Conservation (phyloP, 2,888 invertebrate genomes). For the Sinotaia quadrata region DNA sequence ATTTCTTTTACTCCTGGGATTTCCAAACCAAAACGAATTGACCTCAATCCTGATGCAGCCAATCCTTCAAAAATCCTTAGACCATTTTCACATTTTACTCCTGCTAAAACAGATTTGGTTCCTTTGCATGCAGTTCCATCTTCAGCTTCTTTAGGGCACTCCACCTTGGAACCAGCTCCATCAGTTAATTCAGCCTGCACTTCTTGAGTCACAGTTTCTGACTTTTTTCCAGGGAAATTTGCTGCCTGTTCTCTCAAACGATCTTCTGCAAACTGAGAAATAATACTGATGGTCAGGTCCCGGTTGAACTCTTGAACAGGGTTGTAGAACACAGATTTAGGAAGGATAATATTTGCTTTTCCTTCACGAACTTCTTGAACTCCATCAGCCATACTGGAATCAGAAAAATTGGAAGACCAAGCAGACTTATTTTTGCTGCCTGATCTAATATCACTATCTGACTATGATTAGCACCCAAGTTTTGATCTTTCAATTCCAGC, state of each 20-base stretch:
- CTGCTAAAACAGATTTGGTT: slow-evolving; percentile 39
- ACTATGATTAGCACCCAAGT: too few relatives aligned
- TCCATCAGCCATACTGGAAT: background rate
- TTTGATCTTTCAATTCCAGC: too few relatives aligned
- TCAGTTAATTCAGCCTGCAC: background rate
- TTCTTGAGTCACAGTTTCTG: background rate
- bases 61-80: slow-evolving; percentile 88
- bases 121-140: background rate
- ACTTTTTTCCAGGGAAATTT: slow-evolving; percentile 10
- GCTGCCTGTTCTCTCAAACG: slow-evolving; percentile 36
- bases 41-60: slow-evolving; percentile 94
- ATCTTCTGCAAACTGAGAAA: slow-evolving; percentile 58
- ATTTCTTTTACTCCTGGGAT: slow-evolving; percentile 82
- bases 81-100: slow-evolving; percentile 58
- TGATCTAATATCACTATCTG: too few relatives aligned
- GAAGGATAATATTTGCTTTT: slow-evolving; percentile 31
- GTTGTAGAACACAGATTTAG: slow-evolving; percentile 88
- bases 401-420: too few relatives aligned
- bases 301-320: slow-evolving; percentile 95
- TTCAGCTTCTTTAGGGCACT: background rate
- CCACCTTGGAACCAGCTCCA: background rate
- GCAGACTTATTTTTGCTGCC: background rate
- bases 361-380: slow-evolving; percentile 35
- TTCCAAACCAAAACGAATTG: slow-evolving; percentile 97
- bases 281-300: slow-evolving; percentile 80